Evolutionary conservation across 2,888 invertebrate genomes (phyloP), one percentile per base, ranked within the genome.

Genomic region (Galerucella nymphaeae): DNA sequence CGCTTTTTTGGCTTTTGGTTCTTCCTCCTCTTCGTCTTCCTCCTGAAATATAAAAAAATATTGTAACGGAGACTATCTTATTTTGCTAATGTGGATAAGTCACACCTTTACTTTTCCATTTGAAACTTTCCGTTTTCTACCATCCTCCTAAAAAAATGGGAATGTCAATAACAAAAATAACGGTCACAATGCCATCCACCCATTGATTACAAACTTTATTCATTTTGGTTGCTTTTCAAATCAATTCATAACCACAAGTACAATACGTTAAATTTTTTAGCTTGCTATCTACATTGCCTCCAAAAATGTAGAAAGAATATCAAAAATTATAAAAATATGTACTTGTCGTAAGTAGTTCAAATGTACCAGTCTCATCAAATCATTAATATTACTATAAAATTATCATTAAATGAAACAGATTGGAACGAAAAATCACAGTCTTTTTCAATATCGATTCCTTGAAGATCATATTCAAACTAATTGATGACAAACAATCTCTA

Each of bases 1-100:
- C 84, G 93, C 92, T 87, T 94, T 94, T 87, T 92, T 92, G 76
- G 81, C 81, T 87, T 94, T 94, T 81, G 93, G 93, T 86, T 93
- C 92, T 55, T 92, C 93, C 23, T 94, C 94, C 76, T 94, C 93
- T 23, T 93, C 92, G 70, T 92, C 92, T 73, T 89, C 89, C 81
- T 90, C 89, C 89, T 90, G 84, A 71, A 85, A 87, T 78, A 82
- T 81, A 82, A 83, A 73, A 76, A 73, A 74, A 66, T 65, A 69
- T 48, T 63, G 70, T 64, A 67, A 73, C 30, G 59, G 65, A 59
- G 62, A 61, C 23, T 38, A 45, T 57, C 50, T 68, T 14, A 64
- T 38, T 38, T 48, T 48, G 16, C 45, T 57, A 20, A 64, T 59
- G 14, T 23, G 10, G 20, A 53, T 64, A 62, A 41, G 70, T 73